phyloP scores from a whole-genome alignment of 2,797 vertebrate species.

The Oreochromis grahami region DNA sequence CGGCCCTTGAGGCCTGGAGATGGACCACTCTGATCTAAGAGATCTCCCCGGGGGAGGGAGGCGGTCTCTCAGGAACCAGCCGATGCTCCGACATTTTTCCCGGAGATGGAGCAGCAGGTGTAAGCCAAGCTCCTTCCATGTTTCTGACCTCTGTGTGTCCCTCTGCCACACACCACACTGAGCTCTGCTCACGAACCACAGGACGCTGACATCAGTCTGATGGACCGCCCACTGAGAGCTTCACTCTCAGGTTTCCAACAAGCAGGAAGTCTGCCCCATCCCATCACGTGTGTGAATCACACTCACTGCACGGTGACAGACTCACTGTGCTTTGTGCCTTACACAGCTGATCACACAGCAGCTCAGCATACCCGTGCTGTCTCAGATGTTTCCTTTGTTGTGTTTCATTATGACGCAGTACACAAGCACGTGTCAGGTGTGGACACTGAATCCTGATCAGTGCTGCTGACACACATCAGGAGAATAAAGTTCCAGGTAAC shows the following conservation, averaged over 20 bases:
- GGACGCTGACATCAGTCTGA: background rate
- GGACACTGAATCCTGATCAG: background rate
- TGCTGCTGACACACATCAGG: background rate
- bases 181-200: fast-evolving
- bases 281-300: background rate
- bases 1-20: background rate
- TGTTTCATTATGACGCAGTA: background rate
- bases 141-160: background rate
- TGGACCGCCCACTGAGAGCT: background rate
- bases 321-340: background rate
- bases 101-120: background rate
- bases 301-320: background rate
- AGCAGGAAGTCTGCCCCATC: background rate
- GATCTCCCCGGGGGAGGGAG: background rate
- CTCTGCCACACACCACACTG: background rate
- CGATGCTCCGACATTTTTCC: background rate
- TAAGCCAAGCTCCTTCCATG: background rate
- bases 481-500: background rate
- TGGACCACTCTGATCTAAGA: background rate
- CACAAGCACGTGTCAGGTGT: background rate
- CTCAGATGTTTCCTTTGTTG: background rate
- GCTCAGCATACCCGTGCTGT: background rate
- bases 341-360: background rate
- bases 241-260: background rate
- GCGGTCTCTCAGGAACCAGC: background rate